Percentiles rank a stretch among this genome's conserved stretches.
Evolutionary conservation across 2,113 vertebrate species (phyloP).

Genomic region (Haemorhous mexicanus): DNA sequence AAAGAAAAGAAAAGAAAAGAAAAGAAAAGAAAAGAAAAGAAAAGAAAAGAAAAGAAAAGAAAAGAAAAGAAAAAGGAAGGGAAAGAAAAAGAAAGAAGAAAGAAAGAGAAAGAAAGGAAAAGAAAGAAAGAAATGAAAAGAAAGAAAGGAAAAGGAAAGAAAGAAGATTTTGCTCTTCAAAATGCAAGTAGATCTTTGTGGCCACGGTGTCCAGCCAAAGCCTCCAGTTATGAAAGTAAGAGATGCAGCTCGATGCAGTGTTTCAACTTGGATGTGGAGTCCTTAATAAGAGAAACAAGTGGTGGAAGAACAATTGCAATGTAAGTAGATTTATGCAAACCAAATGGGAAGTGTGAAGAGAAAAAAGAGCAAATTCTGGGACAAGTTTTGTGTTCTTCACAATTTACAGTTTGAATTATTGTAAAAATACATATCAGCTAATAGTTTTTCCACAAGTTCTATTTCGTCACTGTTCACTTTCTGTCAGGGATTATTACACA

Average conservation of each 20-base stretch:
- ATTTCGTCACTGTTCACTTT: neutral
- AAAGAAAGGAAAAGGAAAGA: neutral
- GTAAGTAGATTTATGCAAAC: neutral
- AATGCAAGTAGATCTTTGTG: neutral
- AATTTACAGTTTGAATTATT: neutral
- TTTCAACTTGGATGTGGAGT: neutral
- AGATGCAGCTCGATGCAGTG: neutral
- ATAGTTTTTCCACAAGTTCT: neutral
- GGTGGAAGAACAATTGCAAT: neutral
- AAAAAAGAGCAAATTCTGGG: neutral
- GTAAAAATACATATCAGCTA: neutral
- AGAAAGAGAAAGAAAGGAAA: neutral
- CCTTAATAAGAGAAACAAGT: neutral
- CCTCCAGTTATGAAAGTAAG: neutral
- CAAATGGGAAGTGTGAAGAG: neutral
- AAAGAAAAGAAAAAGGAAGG: neutral
- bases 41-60: neutral
- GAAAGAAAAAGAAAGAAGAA: neutral
- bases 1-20: neutral
- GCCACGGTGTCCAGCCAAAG: neutral
- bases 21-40: neutral
- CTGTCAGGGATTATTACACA: neutral
- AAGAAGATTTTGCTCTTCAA: neutral
- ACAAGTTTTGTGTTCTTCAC: neutral
- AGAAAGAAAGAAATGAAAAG: neutral